Evolutionary conservation across 92 coral and sea anemone genomes (phyloP), one percentile per base, ranked within the genome.

Genomic region (Meandrina meandrites): DNA sequence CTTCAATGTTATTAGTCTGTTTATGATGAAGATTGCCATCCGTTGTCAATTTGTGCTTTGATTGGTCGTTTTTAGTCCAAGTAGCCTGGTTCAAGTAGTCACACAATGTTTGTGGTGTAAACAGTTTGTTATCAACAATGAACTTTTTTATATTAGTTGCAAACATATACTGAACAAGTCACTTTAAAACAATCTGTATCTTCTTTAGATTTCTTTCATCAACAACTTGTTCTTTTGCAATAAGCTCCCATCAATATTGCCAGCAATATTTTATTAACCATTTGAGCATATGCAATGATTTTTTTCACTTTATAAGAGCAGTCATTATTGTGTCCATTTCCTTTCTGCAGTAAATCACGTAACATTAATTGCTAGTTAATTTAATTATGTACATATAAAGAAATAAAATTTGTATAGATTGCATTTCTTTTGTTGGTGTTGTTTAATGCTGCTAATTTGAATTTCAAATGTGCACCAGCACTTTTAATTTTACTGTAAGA

Each of bases 321-420:
- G 13, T 27, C 19, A 80, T 34, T 21, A 11, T 21, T 70, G 21
- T n/a, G 51, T 31, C 67, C n/a, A 31, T 79, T 58, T 56, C 12
- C 19, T 57, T 36, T 50, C 74, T 21, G 27, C 32, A 36, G 30
- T 28, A 69, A 19, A 62, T 31, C 53, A 66, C 8, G 32, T 64
- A 36, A 34, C 27, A 17, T 53, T 70, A 14, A 73, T 22, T 72
- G 27, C 79, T 40, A 53, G 54, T 58, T 53, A 84, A n/a, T 57
- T 74, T 76, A 45, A 47, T 77, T 69, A 22, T 76, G 88, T 85
- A 85, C 82, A 85, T 85, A 85, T 64, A 47, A 77, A 66, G 79
- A 14, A 83, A 42, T 77, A 76, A 85, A 85, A 62, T 84, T 84
- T 84, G 87, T 84, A 84, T 74, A 57, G 74, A 84, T 27, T 58